These are phyloP conservation scores for Astreopora myriophthalma DNA, from an alignment of 64 coral and sea anemone genomes.

Conservation along the genomic window DNA sequence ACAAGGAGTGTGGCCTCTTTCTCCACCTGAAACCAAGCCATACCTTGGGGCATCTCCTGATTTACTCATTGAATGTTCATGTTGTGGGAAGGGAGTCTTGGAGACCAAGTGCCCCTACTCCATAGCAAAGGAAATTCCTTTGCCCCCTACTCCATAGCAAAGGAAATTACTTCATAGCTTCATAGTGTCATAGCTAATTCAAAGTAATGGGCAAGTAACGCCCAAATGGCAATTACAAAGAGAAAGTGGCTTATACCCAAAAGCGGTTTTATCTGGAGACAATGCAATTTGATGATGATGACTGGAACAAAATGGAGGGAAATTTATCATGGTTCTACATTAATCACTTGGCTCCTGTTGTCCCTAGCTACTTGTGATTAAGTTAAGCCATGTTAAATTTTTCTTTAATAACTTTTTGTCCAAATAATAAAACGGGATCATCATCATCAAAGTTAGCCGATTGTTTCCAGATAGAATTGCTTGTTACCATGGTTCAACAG, in stretches of 20 bases:
- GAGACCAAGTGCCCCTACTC: conserved; percentile 52
- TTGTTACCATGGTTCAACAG: no score
- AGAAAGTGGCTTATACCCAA: conserved; percentile 60
- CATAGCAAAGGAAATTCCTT: conserved; percentile 43
- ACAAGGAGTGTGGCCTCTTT: conserved; percentile 65
- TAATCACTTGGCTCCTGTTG: conserved; percentile 33
- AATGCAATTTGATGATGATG: conserved; percentile 43
- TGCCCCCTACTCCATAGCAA: no score
- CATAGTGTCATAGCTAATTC: background rate
- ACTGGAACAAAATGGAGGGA: conserved; percentile 54
- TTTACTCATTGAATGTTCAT: conserved; percentile 48
- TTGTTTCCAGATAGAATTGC: no score
- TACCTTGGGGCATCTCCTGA: conserved; percentile 43
- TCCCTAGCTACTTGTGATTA: background rate
- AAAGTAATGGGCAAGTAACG: background rate
- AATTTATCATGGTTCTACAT: conserved; percentile 57
- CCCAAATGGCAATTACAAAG: conserved; percentile 45
- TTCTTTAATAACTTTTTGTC: background rate
- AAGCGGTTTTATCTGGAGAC: conserved; percentile 53
- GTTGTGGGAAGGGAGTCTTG: conserved; percentile 61
- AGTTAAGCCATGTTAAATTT: background rate
- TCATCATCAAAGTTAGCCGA: no score
- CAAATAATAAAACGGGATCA: background rate
- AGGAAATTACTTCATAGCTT: no score
- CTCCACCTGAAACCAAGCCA: conserved; percentile 38